Evolutionary conservation across 2,888 invertebrate species (phyloP).

Genomic region (Tenthredo scrophulariae): DNA sequence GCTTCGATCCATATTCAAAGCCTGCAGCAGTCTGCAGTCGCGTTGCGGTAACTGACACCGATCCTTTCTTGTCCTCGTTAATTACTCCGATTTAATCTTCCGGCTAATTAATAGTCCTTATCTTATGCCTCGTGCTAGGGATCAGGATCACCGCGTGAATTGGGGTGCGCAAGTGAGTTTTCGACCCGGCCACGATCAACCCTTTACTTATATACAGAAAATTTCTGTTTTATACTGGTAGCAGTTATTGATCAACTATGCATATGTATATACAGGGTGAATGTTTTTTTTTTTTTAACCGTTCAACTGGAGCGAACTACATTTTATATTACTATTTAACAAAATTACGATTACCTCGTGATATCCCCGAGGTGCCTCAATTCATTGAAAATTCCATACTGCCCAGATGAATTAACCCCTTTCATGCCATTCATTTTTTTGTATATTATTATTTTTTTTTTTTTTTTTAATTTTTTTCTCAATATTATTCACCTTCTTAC

Average conservation of each 20-base stretch:
- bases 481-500: too few species aligned
- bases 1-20: conserved; percentile 29
- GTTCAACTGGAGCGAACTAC: too few species aligned
- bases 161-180: conserved; percentile 4
- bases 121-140: conserved; percentile 23
- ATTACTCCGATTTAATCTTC: conserved; percentile 51
- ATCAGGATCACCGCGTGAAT: conserved; percentile 28
- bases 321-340: too few species aligned
- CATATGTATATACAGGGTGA: too few species aligned
- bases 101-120: conserved; percentile 54
- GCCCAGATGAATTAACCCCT: too few species aligned
- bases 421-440: too few species aligned
- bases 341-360: too few species aligned
- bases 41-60: conserved; percentile 27
- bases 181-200: not conserved
- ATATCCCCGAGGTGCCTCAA: too few species aligned
- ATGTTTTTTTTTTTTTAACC: too few species aligned
- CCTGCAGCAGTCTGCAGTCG: conserved; percentile 21
- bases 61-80: conserved; percentile 55
- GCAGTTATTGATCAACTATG: not conserved
- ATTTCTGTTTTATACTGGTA: not conserved
- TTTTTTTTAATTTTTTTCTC: too few species aligned
- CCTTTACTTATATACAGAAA: not conserved
- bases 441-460: too few species aligned
- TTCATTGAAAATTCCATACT: too few species aligned